Conservation (phyloP, 2,888 invertebrate species). For the Lingula anatina region DNA sequence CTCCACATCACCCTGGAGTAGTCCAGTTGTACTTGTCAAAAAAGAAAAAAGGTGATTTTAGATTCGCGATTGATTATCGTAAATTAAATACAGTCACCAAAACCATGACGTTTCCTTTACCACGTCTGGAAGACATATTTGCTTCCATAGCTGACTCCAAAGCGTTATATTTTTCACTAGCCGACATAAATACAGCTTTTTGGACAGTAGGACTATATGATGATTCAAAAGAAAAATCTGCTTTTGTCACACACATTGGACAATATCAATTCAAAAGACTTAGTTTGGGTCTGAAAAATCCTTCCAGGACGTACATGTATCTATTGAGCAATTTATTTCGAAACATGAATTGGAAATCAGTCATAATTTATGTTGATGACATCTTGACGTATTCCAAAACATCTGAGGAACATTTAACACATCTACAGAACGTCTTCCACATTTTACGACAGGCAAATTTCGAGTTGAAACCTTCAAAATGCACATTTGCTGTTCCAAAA, state of each 20-base stretch:
- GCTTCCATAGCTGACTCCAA: background rate
- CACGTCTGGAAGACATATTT: background rate
- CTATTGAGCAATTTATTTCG: too few species aligned
- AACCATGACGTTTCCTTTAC: background rate
- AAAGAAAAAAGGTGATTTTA: background rate
- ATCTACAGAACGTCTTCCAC: conserved; percentile 13
- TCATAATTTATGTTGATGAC: conserved; percentile 15
- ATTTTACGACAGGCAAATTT: conserved; percentile 11
- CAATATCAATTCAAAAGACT: too few species aligned
- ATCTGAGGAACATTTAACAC: conserved; percentile 12
- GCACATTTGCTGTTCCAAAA: conserved; percentile 11
- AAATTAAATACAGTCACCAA: background rate
- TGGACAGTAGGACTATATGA: background rate
- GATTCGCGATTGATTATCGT: too few species aligned
- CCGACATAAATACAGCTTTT: too few species aligned
- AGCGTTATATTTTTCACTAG: background rate
- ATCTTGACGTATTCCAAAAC: conserved; percentile 11
- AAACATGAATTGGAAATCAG: background rate
- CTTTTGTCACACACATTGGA: too few species aligned
- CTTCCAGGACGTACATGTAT: too few species aligned
- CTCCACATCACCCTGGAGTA: background rate
- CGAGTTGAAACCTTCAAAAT: too few species aligned
- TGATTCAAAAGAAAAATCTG: background rate
- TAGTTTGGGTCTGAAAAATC: too few species aligned
- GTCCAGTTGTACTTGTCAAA: background rate